Evolutionary conservation across 1,140 invertebrate species (phyloP), one percentile per base, ranked within the genome.

Genomic region (Holotrichia oblita): DNA sequence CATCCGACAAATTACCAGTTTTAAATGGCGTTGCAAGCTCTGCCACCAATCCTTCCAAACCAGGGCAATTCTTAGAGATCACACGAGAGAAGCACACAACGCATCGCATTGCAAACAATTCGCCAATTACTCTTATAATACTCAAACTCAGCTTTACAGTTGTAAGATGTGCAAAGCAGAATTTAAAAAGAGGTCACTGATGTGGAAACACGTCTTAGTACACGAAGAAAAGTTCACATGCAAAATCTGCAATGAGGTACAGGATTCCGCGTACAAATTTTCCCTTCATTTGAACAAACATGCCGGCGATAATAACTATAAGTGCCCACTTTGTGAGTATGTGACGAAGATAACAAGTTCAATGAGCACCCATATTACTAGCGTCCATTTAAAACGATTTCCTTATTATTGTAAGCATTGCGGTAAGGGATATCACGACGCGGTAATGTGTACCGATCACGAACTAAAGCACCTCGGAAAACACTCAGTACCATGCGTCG

Each of bases 381-480:
- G 73, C n/a, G 73, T 79, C 14, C 84, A 85, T 64, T 80, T 82
- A 48, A 80, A 82, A 40, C 80, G 82, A 59, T 89, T 88, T 78
- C 86, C 85, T 2, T 87, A 88, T 78, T 81, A 87, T 0, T 90
- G 89, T 78, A 86, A 86, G 73, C 83, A 88, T 8, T 90, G 89
- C 82, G 88, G 88, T 0, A 89, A 89, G 84, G 88, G 87, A 0
- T 90, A 90, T 81, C 82, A 83, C 34, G 82, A 82, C 72, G 24
- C 78, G 34, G 79, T 80, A 0, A 41, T 81, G 0, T 83, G 79
- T 74, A 81, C 79, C 41, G 90, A 92, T 81, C 92, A 93, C 76
- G 86, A 90, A 78, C 90, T 93, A 81, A 92, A 91, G 0, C 89
- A 93, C 9, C 90, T 90, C 0, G 92, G 93, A 0, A 93, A 94